Evolutionary conservation across 2,797 vertebrate species (phyloP).

Genomic region (Paratrypauchen microcephalus): DNA sequence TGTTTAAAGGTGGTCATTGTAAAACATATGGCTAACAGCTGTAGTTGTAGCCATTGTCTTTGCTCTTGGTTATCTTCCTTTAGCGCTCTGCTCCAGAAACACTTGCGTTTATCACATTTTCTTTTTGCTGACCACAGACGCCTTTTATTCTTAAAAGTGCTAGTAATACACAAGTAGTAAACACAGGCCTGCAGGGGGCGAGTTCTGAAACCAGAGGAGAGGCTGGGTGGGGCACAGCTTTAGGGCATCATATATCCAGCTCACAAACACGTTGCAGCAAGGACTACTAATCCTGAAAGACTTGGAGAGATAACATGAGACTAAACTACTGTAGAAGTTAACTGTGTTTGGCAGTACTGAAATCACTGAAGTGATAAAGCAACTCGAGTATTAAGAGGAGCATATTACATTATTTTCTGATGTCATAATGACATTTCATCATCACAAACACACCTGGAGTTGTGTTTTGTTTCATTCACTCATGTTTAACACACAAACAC

Average conservation of each 20-base stretch:
- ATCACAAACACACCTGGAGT: too few species aligned
- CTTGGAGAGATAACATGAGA: too few species aligned
- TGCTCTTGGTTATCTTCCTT: slow-evolving; percentile 1
- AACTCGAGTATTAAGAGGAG: too few species aligned
- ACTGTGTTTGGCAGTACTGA: neutral
- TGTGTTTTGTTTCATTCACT: too few species aligned
- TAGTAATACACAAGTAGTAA: neutral
- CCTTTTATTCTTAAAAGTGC: slow-evolving; percentile 3
- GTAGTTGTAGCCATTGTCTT: slow-evolving; percentile 1
- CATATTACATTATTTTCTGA: too few species aligned
- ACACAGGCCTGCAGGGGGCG: neutral
- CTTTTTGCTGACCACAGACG: neutral
- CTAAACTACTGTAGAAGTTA: neutral
- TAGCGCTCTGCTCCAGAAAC: neutral
- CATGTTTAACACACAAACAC: too few species aligned
- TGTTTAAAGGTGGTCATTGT: neutral
- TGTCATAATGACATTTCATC: too few species aligned
- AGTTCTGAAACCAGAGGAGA: neutral
- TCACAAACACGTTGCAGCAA: neutral
- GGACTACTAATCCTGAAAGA: neutral
- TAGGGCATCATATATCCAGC: slow-evolving; percentile 1
- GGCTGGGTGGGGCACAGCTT: neutral
- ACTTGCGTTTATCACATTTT: neutral
- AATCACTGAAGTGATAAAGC: too few species aligned
- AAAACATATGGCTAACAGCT: slow-evolving; percentile 6